phyloP scores from a whole-genome alignment of 1,140 invertebrate species.

The Melanaphis sacchari region DNA sequence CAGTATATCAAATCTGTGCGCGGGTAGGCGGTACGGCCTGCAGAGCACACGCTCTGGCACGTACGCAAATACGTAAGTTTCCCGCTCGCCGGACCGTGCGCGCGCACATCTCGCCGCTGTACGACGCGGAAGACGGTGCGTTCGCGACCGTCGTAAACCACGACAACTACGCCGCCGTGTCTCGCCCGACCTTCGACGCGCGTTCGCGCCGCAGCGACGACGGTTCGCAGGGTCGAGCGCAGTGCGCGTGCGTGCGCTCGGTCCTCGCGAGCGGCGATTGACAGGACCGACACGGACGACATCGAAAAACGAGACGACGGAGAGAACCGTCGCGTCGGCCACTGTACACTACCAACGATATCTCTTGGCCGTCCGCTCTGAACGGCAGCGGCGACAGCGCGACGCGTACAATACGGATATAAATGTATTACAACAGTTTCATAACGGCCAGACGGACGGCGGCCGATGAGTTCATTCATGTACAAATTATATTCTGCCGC shows the following conservation, averaged over 20 bases:
- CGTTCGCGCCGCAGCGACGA: no score
- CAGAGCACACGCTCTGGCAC: no score
- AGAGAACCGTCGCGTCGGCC: neutral
- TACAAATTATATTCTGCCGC: conserved; percentile 31
- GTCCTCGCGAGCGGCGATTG: no score
- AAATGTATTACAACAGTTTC: no score
- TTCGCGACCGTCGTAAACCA: neutral
- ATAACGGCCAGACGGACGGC: neutral
- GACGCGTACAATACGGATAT: neutral
- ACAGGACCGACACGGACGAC: no score
- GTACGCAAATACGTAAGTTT: no score
- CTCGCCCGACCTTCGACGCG: no score
- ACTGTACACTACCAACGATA: neutral
- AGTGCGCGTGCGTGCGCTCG: no score
- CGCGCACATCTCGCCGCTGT: neutral
- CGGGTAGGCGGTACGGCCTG: neutral
- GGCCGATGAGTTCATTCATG: conserved; percentile 27
- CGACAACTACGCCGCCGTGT: no score
- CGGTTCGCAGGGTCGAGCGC: no score
- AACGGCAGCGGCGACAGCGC: no score
- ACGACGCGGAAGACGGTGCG: neutral
- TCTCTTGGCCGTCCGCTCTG: neutral
- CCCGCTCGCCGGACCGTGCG: no score
- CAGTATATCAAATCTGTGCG: neutral
- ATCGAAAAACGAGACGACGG: neutral